Percentiles rank a stretch among this genome's conserved stretches.
These are phyloP conservation scores for Todiramphus saurophagus DNA, from an alignment of 2,113 vertebrate genomes.

Conservation along the genomic window DNA sequence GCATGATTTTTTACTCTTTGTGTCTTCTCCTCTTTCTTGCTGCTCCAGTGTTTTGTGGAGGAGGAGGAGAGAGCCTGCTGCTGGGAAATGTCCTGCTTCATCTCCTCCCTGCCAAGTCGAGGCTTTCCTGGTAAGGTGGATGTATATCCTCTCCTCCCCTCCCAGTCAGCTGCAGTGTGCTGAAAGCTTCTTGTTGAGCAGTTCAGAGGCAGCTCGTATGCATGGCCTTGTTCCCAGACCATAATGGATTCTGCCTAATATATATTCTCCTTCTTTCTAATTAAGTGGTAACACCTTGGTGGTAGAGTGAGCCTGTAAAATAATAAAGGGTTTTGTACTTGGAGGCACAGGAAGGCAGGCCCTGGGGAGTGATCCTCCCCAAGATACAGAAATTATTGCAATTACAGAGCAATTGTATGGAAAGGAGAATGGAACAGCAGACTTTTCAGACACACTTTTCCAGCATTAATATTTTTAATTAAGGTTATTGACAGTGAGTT, in stretches of 20 bases:
- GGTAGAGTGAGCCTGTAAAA: constrained; percentile 28
- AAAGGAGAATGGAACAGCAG: constrained; percentile 16
- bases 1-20: neutral
- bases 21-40: neutral
- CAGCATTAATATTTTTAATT: constrained; percentile 69
- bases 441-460: constrained; percentile 34
- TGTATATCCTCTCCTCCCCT: neutral
- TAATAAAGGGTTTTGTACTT: constrained; percentile 46
- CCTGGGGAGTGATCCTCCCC: constrained; percentile 32
- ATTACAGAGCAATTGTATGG: constrained; percentile 35
- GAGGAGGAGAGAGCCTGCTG: neutral
- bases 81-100: neutral
- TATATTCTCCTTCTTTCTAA: constrained; percentile 29
- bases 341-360: constrained; percentile 28
- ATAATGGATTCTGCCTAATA: neutral
- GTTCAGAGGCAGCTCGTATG: neutral
- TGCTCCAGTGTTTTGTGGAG: fast-evolving
- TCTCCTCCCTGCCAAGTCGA: neutral
- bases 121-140: neutral
- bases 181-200: neutral
- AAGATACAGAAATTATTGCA: constrained; percentile 38
- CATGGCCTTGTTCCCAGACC: neutral
- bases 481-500: constrained; percentile 53
- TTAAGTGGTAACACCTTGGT: constrained; percentile 47
- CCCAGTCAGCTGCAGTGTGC: neutral